Percentiles rank a stretch among this genome's conserved stretches.
Conservation (phyloP, 35 echinoderm and acorn worm genomes). For the Ophiothrix spiculata region DNA sequence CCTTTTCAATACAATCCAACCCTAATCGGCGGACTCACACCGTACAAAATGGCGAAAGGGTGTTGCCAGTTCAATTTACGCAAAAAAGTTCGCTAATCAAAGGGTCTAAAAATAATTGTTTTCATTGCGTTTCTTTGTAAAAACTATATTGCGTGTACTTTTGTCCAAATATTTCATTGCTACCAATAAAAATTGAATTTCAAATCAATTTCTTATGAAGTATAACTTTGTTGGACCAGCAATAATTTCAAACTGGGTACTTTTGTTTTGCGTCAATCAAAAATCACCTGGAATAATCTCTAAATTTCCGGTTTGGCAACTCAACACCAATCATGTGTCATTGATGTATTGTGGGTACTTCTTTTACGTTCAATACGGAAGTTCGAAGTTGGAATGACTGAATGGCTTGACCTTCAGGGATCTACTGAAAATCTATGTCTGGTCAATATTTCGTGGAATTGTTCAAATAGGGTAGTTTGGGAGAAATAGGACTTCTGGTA, state of each 20-base stretch:
- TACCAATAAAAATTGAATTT: too few species aligned
- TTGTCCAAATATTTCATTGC: too few species aligned
- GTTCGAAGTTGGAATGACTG: conserved; percentile 2
- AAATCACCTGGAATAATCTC: neutral
- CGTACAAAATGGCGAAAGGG: conserved; percentile 11
- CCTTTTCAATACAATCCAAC: conserved; percentile 4
- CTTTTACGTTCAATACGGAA: conserved; percentile 1
- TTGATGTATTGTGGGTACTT: neutral
- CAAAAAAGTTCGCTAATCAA: neutral
- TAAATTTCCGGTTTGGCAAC: conserved; percentile 10
- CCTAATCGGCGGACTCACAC: conserved; percentile 13
- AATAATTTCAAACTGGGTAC: too few species aligned
- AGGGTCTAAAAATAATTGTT: too few species aligned
- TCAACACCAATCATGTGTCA: neutral
- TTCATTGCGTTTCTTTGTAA: too few species aligned
- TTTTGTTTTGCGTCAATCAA: too few species aligned
- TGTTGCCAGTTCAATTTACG: neutral
- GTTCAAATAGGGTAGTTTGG: too few species aligned
- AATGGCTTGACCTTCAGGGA: neutral
- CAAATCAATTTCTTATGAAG: too few species aligned
- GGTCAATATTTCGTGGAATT: too few species aligned
- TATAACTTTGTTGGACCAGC: too few species aligned
- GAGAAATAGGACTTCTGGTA: too few species aligned
- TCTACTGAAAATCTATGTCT: neutral
- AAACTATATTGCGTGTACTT: too few species aligned